Evolutionary conservation across 1,140 invertebrate genomes (phyloP), one percentile per base, ranked within the genome.

Genomic region (Papilio aristodemus): DNA sequence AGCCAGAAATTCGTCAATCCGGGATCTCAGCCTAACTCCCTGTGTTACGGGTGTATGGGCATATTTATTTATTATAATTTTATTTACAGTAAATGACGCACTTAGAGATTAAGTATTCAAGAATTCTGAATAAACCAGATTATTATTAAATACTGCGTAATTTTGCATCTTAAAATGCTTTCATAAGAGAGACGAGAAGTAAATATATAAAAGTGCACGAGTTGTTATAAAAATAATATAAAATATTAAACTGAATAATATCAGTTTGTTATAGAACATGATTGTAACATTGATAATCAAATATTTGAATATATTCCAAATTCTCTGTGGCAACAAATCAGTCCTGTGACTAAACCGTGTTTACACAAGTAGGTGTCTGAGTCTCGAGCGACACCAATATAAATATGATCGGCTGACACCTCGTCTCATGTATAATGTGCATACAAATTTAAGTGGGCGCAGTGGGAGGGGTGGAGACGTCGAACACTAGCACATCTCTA

Each of bases 381-480:
- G 66, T 71, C 43, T 77, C 70, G 64, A 74, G 79, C 78, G 80
- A 81, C 76, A 76, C 74, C 77, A 79, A 85, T 85, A 87, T 81
- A 89, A 86, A 86, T 77, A 87, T 89, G 85, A 89, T 89, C 79
- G 84, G 78, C 78, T 71, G 81, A 86, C 84, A 84, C 74, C 77
- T 79, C 71, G 71, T 67, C 86, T 89, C 86, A 89, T 90, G 82
- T 86, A 83, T 88, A 81, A 90, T 90, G 87, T 89, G 84, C 87
- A 90, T 90, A 88, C 84, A 86, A 87, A 89, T 89, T 81, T 80
- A 80, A 83, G 78, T 79, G 79, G 80, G 81, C 72, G 81, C 77
- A 63, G 73, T 69, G 69, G 38, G 68, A 58, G 72, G 73, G 71
- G 67, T 69, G 70, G 59, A 70, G 75, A 54, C 72, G 70, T 76